Evolutionary conservation across 2,797 vertebrate genomes (phyloP).

Genomic region (Argentina silus): DNA sequence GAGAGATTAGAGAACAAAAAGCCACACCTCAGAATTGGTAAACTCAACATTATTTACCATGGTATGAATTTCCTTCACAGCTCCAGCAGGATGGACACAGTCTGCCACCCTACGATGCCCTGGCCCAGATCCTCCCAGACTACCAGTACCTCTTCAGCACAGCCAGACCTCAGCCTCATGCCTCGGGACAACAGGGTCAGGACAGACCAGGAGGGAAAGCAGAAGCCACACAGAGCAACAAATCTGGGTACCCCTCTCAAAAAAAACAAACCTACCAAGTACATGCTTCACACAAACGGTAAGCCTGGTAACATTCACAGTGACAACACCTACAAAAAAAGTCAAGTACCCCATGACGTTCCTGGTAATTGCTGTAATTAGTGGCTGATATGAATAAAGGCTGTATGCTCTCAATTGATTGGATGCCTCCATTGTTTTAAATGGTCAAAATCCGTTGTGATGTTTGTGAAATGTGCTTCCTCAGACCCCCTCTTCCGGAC

Average conservation of each 20-base stretch:
- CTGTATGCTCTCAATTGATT: neutral
- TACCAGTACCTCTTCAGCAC: constrained; percentile 25
- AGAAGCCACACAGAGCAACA: constrained; percentile 27
- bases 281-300: constrained; percentile 49
- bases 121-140: constrained; percentile 66
- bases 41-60: neutral
- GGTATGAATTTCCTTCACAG: constrained; percentile 40
- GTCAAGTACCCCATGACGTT: too few species aligned
- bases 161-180: constrained; percentile 33
- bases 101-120: constrained; percentile 66
- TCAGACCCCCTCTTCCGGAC: constrained; percentile 49
- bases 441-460: neutral
- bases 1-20: too few species aligned
- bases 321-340: neutral
- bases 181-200: constrained; percentile 31
- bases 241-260: constrained; percentile 26
- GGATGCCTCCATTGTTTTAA: neutral
- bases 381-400: neutral
- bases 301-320: neutral
- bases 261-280: constrained; percentile 61
- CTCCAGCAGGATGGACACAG: constrained; percentile 43
- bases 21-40: neutral
- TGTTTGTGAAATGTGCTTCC: constrained; percentile 7
- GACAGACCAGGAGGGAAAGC: constrained; percentile 22
- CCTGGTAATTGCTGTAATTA: too few species aligned